Percentiles rank a stretch among this genome's conserved stretches.
Conservation (phyloP, 2,797 vertebrate species). For the Oreortyx pictus region DNA sequence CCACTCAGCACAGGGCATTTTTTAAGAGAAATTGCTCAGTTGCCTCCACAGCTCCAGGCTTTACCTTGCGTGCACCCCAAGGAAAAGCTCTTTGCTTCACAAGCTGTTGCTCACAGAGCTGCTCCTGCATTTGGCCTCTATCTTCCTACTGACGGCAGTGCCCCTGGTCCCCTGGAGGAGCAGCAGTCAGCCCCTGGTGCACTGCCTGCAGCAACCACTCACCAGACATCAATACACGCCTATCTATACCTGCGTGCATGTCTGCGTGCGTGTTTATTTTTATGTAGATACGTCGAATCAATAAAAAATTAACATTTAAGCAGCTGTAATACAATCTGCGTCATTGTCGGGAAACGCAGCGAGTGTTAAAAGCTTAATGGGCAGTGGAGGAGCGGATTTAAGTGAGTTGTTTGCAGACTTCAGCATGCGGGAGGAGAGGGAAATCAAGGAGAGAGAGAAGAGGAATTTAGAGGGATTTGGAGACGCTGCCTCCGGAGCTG, state of each 20-base stretch:
- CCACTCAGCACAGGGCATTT: not conserved
- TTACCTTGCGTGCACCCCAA: not conserved
- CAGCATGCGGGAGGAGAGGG: slow-evolving; percentile 34
- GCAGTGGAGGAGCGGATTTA: not conserved
- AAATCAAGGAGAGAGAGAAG: slow-evolving; percentile 37
- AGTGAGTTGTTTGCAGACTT: slow-evolving; percentile 60
- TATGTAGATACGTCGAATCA: not conserved
- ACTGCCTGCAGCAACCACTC: slow-evolving; percentile 12
- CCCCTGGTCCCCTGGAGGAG: not conserved
- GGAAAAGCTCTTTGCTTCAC: not conserved
- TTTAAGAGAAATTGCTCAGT: not conserved
- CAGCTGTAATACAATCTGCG: not conserved
- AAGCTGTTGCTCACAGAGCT: not conserved
- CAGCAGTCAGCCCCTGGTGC: not conserved
- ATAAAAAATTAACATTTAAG: slow-evolving; percentile 60
- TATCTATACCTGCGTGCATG: not conserved
- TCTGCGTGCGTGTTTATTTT: not conserved
- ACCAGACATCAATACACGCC: not conserved
- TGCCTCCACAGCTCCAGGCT: not conserved
- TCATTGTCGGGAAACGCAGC: slow-evolving; percentile 36
- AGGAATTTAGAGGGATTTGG: slow-evolving; percentile 38
- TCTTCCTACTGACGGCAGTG: not conserved
- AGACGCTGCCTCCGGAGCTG: slow-evolving; percentile 11
- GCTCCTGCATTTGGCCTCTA: not conserved
- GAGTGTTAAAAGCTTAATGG: slow-evolving; percentile 67